phyloP scores from a whole-genome alignment of 2,113 vertebrate genomes.

The Oriolus oriolus region DNA sequence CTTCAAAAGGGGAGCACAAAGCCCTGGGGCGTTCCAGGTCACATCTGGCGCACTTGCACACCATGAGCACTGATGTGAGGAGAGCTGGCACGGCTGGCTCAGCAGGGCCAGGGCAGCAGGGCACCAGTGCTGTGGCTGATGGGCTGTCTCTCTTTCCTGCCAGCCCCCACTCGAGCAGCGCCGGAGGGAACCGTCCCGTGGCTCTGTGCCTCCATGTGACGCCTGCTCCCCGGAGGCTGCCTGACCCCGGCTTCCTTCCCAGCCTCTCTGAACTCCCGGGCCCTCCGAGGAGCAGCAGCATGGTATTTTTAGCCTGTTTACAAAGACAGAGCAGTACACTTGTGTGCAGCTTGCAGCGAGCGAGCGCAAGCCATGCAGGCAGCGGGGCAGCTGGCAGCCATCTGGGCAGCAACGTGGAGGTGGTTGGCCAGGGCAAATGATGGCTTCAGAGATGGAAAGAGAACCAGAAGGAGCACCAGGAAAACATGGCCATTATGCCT shows the following conservation, averaged over 20 bases:
- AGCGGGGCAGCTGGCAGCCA: neutral
- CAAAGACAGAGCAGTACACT: neutral
- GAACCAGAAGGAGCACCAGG: neutral
- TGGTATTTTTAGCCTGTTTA: conserved; percentile 56
- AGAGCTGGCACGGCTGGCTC: accelerated
- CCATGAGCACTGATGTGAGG: neutral
- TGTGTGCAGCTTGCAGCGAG: neutral
- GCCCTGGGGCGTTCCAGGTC: neutral
- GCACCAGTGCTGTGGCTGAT: neutral
- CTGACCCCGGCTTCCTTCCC: conserved; percentile 25
- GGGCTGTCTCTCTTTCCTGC: neutral
- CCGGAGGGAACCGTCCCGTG: accelerated
- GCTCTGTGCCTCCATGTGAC: neutral
- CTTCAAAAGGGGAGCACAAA: neutral
- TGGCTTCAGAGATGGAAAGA: neutral
- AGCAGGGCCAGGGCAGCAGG: neutral
- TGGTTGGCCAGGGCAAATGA: neutral
- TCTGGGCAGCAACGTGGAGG: accelerated
- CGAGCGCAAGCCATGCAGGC: neutral
- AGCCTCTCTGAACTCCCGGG: neutral
- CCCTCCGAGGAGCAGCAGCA: neutral
- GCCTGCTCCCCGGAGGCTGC: neutral
- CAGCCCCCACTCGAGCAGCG: neutral
- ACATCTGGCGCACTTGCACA: accelerated
- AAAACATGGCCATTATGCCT: neutral